Evolutionary conservation across 1,140 invertebrate species (phyloP).

Genomic region (Ceratosolen solmsi): DNA sequence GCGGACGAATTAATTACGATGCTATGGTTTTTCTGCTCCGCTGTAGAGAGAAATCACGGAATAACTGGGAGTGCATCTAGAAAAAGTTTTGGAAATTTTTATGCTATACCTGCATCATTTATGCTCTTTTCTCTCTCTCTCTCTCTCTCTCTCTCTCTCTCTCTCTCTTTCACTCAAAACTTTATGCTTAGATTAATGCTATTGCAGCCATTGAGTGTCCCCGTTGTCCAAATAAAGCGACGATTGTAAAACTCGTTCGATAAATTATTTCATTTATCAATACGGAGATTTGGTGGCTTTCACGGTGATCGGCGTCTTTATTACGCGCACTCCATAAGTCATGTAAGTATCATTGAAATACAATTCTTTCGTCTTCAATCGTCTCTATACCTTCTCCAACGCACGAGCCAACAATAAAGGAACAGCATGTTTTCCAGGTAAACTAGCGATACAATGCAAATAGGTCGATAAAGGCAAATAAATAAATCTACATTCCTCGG

Average conservation of each 20-base stretch:
- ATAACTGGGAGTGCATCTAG: conserved; percentile 12
- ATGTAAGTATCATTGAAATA: neutral
- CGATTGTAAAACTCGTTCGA: conserved; percentile 11
- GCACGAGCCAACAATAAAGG: too few species aligned
- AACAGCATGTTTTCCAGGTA: too few species aligned
- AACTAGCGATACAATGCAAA: too few species aligned
- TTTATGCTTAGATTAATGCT: too few species aligned
- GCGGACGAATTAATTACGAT: conserved; percentile 39
- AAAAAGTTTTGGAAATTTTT: conserved; percentile 38
- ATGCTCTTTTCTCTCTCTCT: neutral
- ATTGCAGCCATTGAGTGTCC: neutral
- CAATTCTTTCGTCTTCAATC: neutral
- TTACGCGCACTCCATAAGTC: neutral
- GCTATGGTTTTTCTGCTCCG: neutral
- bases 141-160: too few species aligned
- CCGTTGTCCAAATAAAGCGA: neutral
- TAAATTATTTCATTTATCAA: conserved; percentile 12
- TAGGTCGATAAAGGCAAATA: too few species aligned
- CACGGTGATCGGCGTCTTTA: neutral
- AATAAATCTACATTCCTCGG: too few species aligned
- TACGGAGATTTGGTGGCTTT: neutral
- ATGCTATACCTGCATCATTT: neutral
- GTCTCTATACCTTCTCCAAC: neutral
- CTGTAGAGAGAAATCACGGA: conserved; percentile 47
- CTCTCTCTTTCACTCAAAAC: neutral